Base-by-base conservation (phyloP, 2,888 invertebrate genomes). In the Formica aserva region DNA sequence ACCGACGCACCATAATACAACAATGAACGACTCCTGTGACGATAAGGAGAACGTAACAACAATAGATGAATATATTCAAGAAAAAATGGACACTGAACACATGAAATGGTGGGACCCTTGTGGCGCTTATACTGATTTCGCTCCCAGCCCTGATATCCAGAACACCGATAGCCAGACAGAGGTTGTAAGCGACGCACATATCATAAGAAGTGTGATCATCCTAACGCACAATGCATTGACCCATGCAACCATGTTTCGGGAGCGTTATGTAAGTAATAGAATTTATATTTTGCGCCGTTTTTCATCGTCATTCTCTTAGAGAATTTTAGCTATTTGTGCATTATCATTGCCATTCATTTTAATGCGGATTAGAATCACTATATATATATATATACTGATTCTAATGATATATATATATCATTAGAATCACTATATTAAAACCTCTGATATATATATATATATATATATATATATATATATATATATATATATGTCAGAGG, bases 211-310 rank as follows among this genome's bases (percentile, higher is more conserved):
- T 86, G 95, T 96, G 88, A 92, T 95, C 55, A 91, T 95, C 63
- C 95, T 95, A 87, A 95, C 95, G 35, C 94, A 93, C 86, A 95
- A 93, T 26, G 95, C 95, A n/a, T 92, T 95, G 11, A 91, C 91
- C 86, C 94, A 95, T 81, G 95, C 95, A 6, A 92, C 95, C 81
- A 88, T 92, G 78, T 95, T 95, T 91, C 94, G 95, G 84, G 95
- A 95, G 13, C 92, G 94, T 86, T 96, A 95, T 89, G 96, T 96
- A 93, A 96, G 52, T 96, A 90, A 80, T 22, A 6, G 3, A 52
- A 13, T 41, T 6, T 9, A 15, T 38, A 5, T 72, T 41, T 55
- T 9, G 55, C 38, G n/a, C 15, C 4, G 13, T 41, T 3, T 52
- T 22, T 5, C 66, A 29, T 55, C 29, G 29, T 52, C 38, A 52